Conservation (phyloP, 2,888 invertebrate species). For the Synanthedon myopaeformis region DNA sequence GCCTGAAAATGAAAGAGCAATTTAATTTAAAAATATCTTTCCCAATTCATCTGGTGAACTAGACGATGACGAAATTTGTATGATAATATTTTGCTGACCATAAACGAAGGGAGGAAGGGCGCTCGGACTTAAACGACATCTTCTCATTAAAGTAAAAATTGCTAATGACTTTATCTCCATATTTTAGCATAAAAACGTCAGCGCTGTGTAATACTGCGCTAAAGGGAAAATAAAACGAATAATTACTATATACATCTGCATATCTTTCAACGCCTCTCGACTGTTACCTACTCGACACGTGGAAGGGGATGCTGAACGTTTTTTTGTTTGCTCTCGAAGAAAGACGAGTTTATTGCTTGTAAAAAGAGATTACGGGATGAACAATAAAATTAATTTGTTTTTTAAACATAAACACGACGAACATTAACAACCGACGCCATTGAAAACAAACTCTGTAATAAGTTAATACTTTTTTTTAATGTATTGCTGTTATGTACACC, state of each 20-base stretch:
- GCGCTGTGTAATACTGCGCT: conserved; percentile 25
- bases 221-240: conserved; percentile 16
- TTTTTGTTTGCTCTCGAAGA: conserved; percentile 25
- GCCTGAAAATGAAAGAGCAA: conserved; percentile 3
- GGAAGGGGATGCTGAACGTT: conserved; percentile 39
- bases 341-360: conserved; percentile 29
- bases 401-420: no score
- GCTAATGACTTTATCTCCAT: conserved; percentile 65
- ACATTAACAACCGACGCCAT: no score
- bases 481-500: no score
- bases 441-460: no score
- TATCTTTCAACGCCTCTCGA: conserved; percentile 47
- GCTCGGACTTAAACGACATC: conserved; percentile 37
- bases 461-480: no score
- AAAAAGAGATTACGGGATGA: conserved; percentile 13
- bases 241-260: conserved; percentile 52
- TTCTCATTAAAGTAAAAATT: conserved; percentile 60
- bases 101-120: conserved; percentile 25
- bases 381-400: conserved; percentile 6
- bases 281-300: conserved; percentile 39
- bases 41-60: conserved; percentile 11
- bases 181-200: conserved; percentile 63
- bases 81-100: conserved; percentile 47
- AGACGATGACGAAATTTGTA: conserved; percentile 23
- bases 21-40: conserved; percentile 16